Conservation (phyloP, 2,113 vertebrate genomes). For the Zootoca vivipara region DNA sequence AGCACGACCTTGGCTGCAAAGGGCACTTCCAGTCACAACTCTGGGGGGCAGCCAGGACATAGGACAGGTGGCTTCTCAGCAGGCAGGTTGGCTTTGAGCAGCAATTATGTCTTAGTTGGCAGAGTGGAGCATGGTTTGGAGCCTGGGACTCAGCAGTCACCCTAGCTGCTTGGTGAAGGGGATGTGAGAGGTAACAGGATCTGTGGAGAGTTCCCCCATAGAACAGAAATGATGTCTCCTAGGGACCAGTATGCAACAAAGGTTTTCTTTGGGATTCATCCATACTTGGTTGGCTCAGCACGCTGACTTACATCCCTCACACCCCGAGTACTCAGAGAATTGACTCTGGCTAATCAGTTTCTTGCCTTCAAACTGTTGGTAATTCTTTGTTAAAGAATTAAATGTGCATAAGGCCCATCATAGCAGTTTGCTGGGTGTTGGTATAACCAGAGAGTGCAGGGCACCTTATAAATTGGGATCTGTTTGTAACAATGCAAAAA, state of each 20-base stretch:
- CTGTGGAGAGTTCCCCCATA: neutral
- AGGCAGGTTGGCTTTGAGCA: slow-evolving; percentile 17
- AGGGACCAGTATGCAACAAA: neutral
- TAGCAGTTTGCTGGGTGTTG: neutral
- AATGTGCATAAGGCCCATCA: neutral
- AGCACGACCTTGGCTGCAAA: slow-evolving; percentile 21
- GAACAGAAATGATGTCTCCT: neutral
- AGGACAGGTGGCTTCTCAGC: slow-evolving; percentile 37
- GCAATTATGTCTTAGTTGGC: slow-evolving; percentile 27
- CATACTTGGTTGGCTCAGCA: neutral
- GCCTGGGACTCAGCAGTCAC: slow-evolving; percentile 11
- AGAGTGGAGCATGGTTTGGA: slow-evolving; percentile 9
- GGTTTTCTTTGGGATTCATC: neutral
- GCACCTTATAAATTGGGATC: neutral
- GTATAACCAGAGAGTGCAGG: neutral
- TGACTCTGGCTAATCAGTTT: neutral
- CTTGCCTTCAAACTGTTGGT: neutral
- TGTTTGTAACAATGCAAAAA: neutral
- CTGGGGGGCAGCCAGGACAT: slow-evolving; percentile 11
- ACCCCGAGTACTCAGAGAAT: neutral
- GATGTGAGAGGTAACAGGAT: neutral
- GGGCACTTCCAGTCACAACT: neutral
- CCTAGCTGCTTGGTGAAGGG: neutral
- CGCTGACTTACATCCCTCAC: neutral
- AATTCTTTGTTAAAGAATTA: neutral